Percentiles rank a stretch among this genome's conserved stretches.
These are phyloP conservation scores for Aptenodytes forsteri DNA, from an alignment of 2,113 vertebrate species.

Conservation along the genomic window DNA sequence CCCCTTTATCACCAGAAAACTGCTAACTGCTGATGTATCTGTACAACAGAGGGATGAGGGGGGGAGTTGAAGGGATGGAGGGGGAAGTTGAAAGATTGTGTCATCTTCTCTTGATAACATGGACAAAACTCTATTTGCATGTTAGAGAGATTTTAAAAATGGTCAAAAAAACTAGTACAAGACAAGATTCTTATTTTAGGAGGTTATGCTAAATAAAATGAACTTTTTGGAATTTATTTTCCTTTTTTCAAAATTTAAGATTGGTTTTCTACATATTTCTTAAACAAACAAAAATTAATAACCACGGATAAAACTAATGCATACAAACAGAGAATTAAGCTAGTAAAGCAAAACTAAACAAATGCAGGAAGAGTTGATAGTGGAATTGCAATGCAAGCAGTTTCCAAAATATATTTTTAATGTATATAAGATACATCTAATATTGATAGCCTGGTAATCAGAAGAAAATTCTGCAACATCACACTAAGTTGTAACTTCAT, in stretches of 20 bases:
- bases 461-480: background rate
- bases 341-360: background rate
- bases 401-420: background rate
- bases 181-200: background rate
- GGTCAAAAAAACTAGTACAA: background rate
- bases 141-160: background rate
- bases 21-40: background rate
- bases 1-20: background rate
- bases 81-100: background rate
- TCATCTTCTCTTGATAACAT: conserved; percentile 9
- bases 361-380: background rate
- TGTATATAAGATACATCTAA: background rate
- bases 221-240: background rate
- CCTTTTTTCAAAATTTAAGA: background rate
- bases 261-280: background rate
- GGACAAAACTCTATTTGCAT: background rate
- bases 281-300: background rate
- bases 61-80: background rate
- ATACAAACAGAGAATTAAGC: background rate
- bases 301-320: background rate
- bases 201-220: background rate
- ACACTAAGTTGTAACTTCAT: background rate
- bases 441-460: background rate
- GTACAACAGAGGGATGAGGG: background rate
- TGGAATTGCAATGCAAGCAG: background rate